Evolutionary conservation across 2,888 invertebrate species (phyloP), one percentile per base, ranked within the genome.

Genomic region (Erynnis tages): DNA sequence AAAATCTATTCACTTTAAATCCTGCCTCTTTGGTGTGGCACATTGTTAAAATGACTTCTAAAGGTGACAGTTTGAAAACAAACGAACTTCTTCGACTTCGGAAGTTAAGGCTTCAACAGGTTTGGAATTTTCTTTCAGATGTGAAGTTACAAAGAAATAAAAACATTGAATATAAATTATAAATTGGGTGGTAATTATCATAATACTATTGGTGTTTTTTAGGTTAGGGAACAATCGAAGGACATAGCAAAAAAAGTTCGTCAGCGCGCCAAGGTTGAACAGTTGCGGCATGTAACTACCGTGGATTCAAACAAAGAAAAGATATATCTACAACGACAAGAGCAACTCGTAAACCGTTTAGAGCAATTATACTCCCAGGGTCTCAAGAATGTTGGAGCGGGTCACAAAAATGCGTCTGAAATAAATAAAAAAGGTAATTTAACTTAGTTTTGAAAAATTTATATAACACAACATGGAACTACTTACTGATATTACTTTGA

Each of bases 221-320:
- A 90, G 90, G 90, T 90, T 62, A 80, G 90, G 57, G 90, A 90
- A 71, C 90, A 90, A 63, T 90, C 90, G 40, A 90, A 89, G 73
- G 86, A 87, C 49, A 85, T 90, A 46, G 90, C 90, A 8, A 87
- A 83, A 66, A 83, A 82, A 69, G 77, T 90, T 59, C 70, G 90
- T 58, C 80, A 83, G 65, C 83, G 87, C 55, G 80, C 87, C 40
- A 82, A 80, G 65, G 73, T 73, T 55, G 89, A 88, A 67, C 81
- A 80, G 58, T 72, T 80, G 55, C 71, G 72, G 54, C 77, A 81
- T 57, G 69, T 77, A 35, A 65, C 66, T 55, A 74, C 78, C 55
- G 61, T 83, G 54, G 80, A 85, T 52, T 62, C 69, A 3, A 73
- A 73, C 56, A 85, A 81, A 65, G 79, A 79, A 63, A 76, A 76